These are phyloP conservation scores for Yponomeuta sedellus DNA, from an alignment of 2,888 invertebrate species.

Conservation along the genomic window DNA sequence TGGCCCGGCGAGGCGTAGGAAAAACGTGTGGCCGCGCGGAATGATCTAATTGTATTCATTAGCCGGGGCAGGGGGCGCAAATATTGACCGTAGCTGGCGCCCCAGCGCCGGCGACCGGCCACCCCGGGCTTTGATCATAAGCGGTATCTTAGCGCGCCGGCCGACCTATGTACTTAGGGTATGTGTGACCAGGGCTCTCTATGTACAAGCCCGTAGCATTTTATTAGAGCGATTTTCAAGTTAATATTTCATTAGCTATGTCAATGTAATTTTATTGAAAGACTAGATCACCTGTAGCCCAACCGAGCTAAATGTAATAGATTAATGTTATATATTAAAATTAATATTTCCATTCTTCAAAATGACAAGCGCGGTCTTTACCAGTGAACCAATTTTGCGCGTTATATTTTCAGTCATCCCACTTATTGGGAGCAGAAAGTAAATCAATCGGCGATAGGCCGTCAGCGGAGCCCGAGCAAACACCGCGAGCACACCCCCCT, in stretches of 20 bases:
- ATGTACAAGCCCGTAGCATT: background rate
- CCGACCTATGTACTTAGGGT: background rate
- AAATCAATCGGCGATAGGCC: slow-evolving; percentile 58
- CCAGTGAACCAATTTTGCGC: background rate
- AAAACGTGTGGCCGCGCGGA: slow-evolving; percentile 74
- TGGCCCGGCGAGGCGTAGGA: slow-evolving; percentile 53
- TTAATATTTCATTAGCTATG: too few relatives aligned
- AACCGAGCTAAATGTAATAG: too few relatives aligned
- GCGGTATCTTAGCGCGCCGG: slow-evolving; percentile 4
- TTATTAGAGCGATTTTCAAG: too few relatives aligned
- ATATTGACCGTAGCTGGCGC: slow-evolving; percentile 60
- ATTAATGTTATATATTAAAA: too few relatives aligned
- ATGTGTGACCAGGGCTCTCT: background rate
- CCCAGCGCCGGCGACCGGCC: slow-evolving; percentile 30
- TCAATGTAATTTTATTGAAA: too few relatives aligned
- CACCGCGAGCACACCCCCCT: slow-evolving; percentile 69
- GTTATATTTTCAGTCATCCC: background rate
- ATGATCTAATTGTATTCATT: slow-evolving; percentile 77
- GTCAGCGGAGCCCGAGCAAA: slow-evolving; percentile 61
- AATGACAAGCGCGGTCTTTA: background rate
- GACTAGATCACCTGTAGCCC: too few relatives aligned
- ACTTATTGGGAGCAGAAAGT: slow-evolving; percentile 32
- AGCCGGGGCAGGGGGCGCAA: slow-evolving; percentile 68
- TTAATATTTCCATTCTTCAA: background rate
- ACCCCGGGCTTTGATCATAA: slow-evolving; percentile 15